A percentile compares a stretch with the other conserved stretches of the same genome.
Evolutionary conservation across 1,140 invertebrate genomes (phyloP).

Genomic region (Wiebesia pumilae): DNA sequence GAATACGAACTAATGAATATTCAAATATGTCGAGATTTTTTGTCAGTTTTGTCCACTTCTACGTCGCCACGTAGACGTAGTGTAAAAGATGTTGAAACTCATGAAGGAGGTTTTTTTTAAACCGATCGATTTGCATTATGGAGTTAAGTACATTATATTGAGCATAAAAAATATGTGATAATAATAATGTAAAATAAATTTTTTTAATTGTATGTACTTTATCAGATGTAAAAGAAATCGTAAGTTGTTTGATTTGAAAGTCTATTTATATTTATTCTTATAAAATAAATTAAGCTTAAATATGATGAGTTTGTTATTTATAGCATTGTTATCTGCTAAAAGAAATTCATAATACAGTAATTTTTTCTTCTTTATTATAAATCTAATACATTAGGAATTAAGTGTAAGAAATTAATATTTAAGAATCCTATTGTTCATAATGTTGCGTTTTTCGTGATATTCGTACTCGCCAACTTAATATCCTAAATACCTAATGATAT

Average conservation of each 20-base stretch:
- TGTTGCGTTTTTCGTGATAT: too few species aligned
- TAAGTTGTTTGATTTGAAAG: too few species aligned
- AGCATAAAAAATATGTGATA: conserved; percentile 16
- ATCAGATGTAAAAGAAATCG: too few species aligned
- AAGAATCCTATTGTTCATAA: too few species aligned
- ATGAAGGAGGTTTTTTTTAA: conserved; percentile 36
- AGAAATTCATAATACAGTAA: conserved; percentile 29
- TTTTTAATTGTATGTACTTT: not conserved
- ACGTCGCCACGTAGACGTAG: conserved; percentile 27
- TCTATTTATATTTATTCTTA: not conserved
- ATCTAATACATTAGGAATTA: too few species aligned
- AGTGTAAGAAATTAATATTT: too few species aligned
- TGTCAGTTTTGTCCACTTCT: conserved; percentile 54
- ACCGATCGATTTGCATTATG: conserved; percentile 50
- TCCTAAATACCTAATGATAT: too few species aligned
- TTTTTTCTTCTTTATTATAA: not conserved
- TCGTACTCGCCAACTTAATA: too few species aligned
- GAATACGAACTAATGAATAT: conserved; percentile 71
- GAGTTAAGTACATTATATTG: too few species aligned
- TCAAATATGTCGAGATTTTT: conserved; percentile 67
- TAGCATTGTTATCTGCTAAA: not conserved
- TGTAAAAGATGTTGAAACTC: conserved; percentile 44
- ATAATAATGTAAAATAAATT: conserved; percentile 9
- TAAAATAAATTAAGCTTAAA: not conserved
- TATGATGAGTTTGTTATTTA: conserved; percentile 16